Evolutionary conservation across 2,888 invertebrate species (phyloP), one percentile per base, ranked within the genome.

Genomic region (Tipula confusa): DNA sequence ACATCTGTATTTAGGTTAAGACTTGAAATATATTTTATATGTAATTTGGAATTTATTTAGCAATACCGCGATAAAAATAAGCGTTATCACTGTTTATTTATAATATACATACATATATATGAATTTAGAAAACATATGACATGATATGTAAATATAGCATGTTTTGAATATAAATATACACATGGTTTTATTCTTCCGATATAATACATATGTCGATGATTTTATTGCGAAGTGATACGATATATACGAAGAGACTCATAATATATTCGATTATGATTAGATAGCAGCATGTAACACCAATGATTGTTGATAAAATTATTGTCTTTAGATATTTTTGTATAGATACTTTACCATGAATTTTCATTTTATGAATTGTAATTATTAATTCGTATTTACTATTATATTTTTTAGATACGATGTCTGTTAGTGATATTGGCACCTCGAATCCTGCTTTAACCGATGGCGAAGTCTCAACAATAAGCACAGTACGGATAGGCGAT

Each of bases 351-450:
- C 13, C 11, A 29, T 79, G n/a, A n/a, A n/a, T n/a, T n/a, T 80
- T n/a, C n/a, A 80, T 29, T 29, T 24, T 29, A 15, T 80, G 9
- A 29, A 13, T n/a, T n/a, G n/a, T n/a, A n/a, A n/a, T n/a, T n/a
- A n/a, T 79, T 24, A 28, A 15, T 64, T 48, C 4, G 9, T 5
- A 79, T 79, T 18, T 24, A n/a, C n/a, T n/a, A n/a, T n/a, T n/a
- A n/a, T n/a, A n/a, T n/a, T n/a, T n/a, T 82, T 1, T 84, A 88
- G 88, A 87, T 85, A 87, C 87, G 82, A 86, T 86, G 84, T 86
- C 85, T 33, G 83, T 85, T 33, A 85, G 85, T 85, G 83, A 88
- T 85, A 85, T 86, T 84, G 86, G 89, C 79, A 84, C 85, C 82
- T 85, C 85, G 82, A 87, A 87, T 85, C 86, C 86, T 38, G 86